Evolutionary conservation across 2,888 invertebrate genomes (phyloP), one percentile per base, ranked within the genome.

Genomic region (Strigamia crassipes): DNA sequence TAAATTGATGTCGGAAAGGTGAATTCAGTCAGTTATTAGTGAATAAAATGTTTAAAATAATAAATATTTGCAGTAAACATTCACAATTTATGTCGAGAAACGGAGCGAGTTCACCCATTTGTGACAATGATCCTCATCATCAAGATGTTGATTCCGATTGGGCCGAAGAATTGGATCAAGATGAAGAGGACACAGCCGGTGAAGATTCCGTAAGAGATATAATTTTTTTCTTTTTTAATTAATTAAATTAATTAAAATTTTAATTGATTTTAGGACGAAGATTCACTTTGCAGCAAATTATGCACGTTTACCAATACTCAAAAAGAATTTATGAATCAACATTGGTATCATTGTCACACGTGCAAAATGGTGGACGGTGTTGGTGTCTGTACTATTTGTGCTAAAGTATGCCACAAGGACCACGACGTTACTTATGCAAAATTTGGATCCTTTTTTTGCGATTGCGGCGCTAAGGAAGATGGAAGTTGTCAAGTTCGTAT

Each of bases 371-470:
- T 97, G 82, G 98, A 99, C 87, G 96, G 97, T 9, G 97, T 97
- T 1, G 99, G 99, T 0, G 98, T 99, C 38, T 99, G 99, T 88
- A 96, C 97, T 0, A 94, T 98, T 18, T 99, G 99, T 89, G 99
- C 98, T 0, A 91, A 96, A 82, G 99, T 99, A 10, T 99, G 99
- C 87, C 99, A 99, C 88, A 92, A 95, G 84, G 96, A 95, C 0
- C 99, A 99, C 87, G 99, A 99, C 88, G 93, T 98, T 0, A 94
- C 97, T 6, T 99, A 98, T 87, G 96, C 98, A 81, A 99, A 99
- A 88, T 97, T 95, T 87, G 99, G 99, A 0, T 97, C 97, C 87
- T 99, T 99, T 91, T 99, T 99, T 90, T 99, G 99, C 87, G 99
- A 99, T 88, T 99, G 99, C 87, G 99, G 99, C 1, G 97, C 97